Conservation (phyloP, 2,888 invertebrate genomes). For the Philereme vetulata region DNA sequence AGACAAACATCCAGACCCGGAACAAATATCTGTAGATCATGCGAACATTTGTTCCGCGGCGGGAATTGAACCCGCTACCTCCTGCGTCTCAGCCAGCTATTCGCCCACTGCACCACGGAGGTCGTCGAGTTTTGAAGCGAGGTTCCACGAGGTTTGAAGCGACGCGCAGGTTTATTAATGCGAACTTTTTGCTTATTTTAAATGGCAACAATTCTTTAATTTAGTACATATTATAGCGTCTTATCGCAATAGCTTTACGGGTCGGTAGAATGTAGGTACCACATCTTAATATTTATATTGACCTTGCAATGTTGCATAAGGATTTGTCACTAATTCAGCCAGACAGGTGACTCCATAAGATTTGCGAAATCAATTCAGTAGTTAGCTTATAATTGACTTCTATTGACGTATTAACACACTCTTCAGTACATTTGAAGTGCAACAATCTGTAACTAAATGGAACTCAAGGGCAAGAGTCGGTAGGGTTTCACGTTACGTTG, state of each 20-base stretch:
- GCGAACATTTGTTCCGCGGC: too few relatives aligned
- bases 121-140: too few relatives aligned
- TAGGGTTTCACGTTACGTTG: conserved; percentile 17
- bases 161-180: too few relatives aligned
- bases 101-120: too few relatives aligned
- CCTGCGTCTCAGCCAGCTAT: too few relatives aligned
- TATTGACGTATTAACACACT: conserved; percentile 5
- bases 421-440: conserved; percentile 3
- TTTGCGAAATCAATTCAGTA: conserved; percentile 8
- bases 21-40: too few relatives aligned
- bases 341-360: conserved; percentile 10
- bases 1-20: too few relatives aligned
- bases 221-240: background rate
- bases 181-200: too few relatives aligned
- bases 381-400: background rate
- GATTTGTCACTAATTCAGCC: background rate
- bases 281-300: background rate
- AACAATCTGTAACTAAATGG: conserved; percentile 6
- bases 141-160: too few relatives aligned
- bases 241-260: background rate
- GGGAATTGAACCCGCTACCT: too few relatives aligned
- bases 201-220: background rate
- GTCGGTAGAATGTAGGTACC: background rate
- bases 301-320: conserved; percentile 9
- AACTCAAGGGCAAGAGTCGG: conserved; percentile 17